Evolutionary conservation across 2,797 vertebrate species (phyloP), one percentile per base, ranked within the genome.

Genomic region (Australoheros facetus): DNA sequence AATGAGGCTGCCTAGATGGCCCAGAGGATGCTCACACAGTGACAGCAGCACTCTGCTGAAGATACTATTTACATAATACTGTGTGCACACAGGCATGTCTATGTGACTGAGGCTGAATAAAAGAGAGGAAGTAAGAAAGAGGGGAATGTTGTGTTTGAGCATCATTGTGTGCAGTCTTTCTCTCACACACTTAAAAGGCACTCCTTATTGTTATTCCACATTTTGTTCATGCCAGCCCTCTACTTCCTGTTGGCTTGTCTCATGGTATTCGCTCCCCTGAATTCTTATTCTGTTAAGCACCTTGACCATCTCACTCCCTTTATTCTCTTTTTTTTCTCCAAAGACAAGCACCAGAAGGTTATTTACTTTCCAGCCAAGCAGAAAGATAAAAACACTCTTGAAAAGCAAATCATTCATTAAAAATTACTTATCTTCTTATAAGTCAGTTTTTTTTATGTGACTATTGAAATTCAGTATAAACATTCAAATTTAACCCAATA

Each of bases 11-110:
- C 90, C 91, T 94, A 66, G 90, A 92, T 94, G 92, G 93, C 95
- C 93, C 94, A 88, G 89, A 95, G 94, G 93, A 95, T 88, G 90
- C 92, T 94, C 87, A 82, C 88, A 87, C 80, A 91, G 92, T 95
- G 95, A 94, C 91, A 94, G 94, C 92, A 91, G 90, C 92, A 90
- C 91, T 93, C 92, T 93, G 91, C 91, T 79, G 88, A 92, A 88
- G 94, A 94, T 85, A 90, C 91, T 93, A 96, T 95, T 96, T 95
- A 94, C 95, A 96, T 96, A 96, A 96, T 93, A 94, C 91, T 92
- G 90, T 92, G 93, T 90, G 90, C 92, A 87, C 89, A 92, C 91
- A 90, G 89, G 88, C 91, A 91, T 91, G 91, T 90, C 86, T 94
- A 87, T 91, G 93, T 91, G 92, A 91, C 91, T 87, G 90, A 87